A percentile compares a stretch with the other conserved stretches of the same genome.
These are phyloP conservation scores for Agelaius tricolor DNA, from an alignment of 2,113 vertebrate species.

Conservation along the genomic window DNA sequence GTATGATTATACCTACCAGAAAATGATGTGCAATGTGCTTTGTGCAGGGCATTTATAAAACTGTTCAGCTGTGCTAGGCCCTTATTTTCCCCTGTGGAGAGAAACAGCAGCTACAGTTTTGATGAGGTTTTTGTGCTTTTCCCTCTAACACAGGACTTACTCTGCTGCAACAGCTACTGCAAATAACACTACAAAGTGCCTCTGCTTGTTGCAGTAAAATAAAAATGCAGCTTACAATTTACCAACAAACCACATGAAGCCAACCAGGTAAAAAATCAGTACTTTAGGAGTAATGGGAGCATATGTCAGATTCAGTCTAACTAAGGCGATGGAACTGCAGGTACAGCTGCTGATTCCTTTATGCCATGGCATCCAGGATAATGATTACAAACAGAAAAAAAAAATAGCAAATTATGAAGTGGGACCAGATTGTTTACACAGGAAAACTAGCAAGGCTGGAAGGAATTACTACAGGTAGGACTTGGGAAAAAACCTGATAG, in stretches of 20 bases:
- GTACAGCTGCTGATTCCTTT: neutral
- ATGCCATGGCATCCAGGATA: neutral
- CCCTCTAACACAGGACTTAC: neutral
- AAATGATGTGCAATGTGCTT: slow-evolving; percentile 47
- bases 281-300: neutral
- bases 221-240: slow-evolving; percentile 42
- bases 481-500: neutral
- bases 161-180: neutral
- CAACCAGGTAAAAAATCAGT: neutral
- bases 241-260: slow-evolving; percentile 16
- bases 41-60: slow-evolving; percentile 25
- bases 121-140: neutral
- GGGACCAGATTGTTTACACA: neutral
- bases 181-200: slow-evolving; percentile 27
- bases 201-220: slow-evolving; percentile 7
- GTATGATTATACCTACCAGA: slow-evolving; percentile 15
- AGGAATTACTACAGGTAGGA: neutral
- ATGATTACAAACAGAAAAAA: neutral
- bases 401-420: neutral
- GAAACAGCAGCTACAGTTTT: neutral
- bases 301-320: neutral
- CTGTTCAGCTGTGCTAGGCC: neutral
- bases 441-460: neutral
- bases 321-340: neutral
- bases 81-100: neutral